Conservation (phyloP, 2,113 vertebrate species). For the Oryctolagus cuniculus region mOryCun1.1 NC_091432.1:186816001-186816500, state of each 20-base stretch:
- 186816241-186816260: not conserved
- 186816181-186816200: not conserved
- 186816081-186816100: too few species aligned
- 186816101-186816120: too few species aligned
- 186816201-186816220: not conserved
- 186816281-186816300: not conserved
- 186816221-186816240: not conserved
- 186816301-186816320: not conserved
- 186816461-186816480: not conserved
- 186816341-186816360: not conserved
- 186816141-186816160: too few species aligned
- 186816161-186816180: not conserved
- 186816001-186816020: too few species aligned
- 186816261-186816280: not conserved
- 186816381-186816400: not conserved
- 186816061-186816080: too few species aligned
- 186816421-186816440: not conserved
- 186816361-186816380: not conserved
- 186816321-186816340: not conserved
- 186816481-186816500: not conserved
- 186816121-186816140: too few species aligned
- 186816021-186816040: too few species aligned
- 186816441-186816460: not conserved
- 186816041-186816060: too few species aligned
- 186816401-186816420: conserved; percentile 24